Evolutionary conservation across 2,113 vertebrate species (phyloP), one percentile per base, ranked within the genome.

Genomic region (Ictidomys tridecemlineatus): DNA sequence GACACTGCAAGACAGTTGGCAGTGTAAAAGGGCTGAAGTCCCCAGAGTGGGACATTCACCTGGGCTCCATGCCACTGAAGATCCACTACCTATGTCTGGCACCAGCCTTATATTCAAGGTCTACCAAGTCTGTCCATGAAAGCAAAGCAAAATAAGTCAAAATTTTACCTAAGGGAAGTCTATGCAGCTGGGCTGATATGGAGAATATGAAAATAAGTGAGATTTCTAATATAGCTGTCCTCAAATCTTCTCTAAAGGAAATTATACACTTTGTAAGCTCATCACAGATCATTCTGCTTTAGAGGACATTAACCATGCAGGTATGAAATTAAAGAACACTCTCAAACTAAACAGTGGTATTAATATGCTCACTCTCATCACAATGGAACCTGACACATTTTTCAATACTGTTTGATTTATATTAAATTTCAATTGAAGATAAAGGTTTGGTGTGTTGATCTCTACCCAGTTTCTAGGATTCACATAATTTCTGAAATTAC

Each of bases 1-100:
- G 94, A 94, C 95, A 89, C 95, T 88, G 89, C 93, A 91, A 93
- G 92, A 97, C 63, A 89, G 86, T 78, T 97, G 97, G 97, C 96
- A 95, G 51, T 82, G 34, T 18, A n/a, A 76, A 85, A 87, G 16
- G 76, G 16, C 61, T 89, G 20, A 45, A 90, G 85, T 97, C 93
- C 72, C 95, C 90, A 92, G 84, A 67, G 77, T 20, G 92, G 63
- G 45, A 90, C 76, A 24, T 78, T 84, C 80, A 93, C 86, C 82
- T 93, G 96, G 92, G 96, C 90, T 39, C 14, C 17, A 24, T 93
- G 93, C 77, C 96, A 96, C 39, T 61, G 28, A 77, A 37, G 51
- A 95, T 77, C n/a, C 79, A 37, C 58, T 42, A 45, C 79, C 85
- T 87, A 22, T 78, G 32, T 79, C 90, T 91, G 61, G 65, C 48